Evolutionary conservation across 1,140 invertebrate genomes (phyloP), one percentile per base, ranked within the genome.

Genomic region (Caenorhabditis remanei): DNA sequence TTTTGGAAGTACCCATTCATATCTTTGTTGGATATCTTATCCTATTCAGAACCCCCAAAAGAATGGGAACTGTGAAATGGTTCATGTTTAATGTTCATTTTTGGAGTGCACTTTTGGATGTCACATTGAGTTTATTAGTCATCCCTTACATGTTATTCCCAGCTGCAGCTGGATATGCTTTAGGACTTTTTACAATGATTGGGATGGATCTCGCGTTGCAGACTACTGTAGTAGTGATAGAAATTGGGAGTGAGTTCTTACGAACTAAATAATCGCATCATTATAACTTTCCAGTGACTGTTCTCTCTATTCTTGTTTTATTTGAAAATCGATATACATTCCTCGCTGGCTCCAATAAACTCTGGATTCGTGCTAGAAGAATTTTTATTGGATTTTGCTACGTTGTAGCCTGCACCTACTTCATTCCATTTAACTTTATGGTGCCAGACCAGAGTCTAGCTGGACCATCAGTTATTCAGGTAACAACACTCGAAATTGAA

Each of bases 61-160:
- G 71, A 14, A 79, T 79, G 71, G 46, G 46, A 24, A 79, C 32
- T 50, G 71, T 79, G 1, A 79, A 79, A 79, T 79, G 71, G 71
- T 79, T 21, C 71, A 50, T 79, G 71, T 79, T 79, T 40, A 79
- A 79, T 79, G 71, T 79, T 13, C 71, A 79, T 41, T 50, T 79
- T 24, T 79, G 71, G 40, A 79, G 71, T 79, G 43, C 71, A 24
- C 1, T 50, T 79, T n/a, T 79, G 11, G 71, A 79, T 50, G 24
- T 79, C 13, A 24, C 71, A 13, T 46, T 79, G 4, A 79, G 71
- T 50, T 43, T 79, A 13, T 24, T 79, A 11, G n/a, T 79, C 21
- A 79, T 79, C 53, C 71, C 46, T 4, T 79, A 79, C n/a, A 50
- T 79, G 71, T 32, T 79, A 11, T 50, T 79, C n/a, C 71, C 71